Evolutionary conservation across 1,140 invertebrate genomes (phyloP).

Genomic region (Panagrolaimus sp.): DNA sequence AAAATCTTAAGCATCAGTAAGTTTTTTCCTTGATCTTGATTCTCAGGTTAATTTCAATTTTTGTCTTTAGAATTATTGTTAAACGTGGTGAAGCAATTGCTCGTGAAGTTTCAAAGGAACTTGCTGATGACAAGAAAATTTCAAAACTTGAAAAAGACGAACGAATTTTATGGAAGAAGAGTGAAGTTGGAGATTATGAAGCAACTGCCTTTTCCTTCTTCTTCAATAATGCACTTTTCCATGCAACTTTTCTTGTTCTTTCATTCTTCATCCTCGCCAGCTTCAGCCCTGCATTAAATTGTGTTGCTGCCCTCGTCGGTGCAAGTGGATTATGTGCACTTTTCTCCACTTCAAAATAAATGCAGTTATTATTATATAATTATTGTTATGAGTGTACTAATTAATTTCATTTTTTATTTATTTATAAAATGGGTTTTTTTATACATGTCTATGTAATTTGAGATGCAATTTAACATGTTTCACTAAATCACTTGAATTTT

Average conservation of each 20-base stretch:
- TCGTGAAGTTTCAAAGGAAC: slow-evolving; percentile 81
- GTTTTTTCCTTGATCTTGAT: slow-evolving; percentile 20
- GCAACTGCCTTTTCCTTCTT: slow-evolving; percentile 97
- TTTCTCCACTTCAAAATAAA: slow-evolving; percentile 49
- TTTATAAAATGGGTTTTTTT: no score
- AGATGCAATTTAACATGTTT: no score
- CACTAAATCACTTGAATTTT: no score
- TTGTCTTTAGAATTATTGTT: slow-evolving; percentile 70
- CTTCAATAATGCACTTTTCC: slow-evolving; percentile 94
- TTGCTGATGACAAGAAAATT: slow-evolving; percentile 95
- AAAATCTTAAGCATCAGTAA: slow-evolving; percentile 91
- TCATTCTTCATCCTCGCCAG: slow-evolving; percentile 89
- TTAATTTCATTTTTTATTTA: no score
- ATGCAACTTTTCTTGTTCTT: slow-evolving; percentile 83
- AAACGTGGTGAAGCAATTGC: slow-evolving; percentile 92
- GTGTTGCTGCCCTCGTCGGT: slow-evolving; percentile 77
- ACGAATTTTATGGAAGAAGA: slow-evolving; percentile 94
- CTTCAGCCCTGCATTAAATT: slow-evolving; percentile 84
- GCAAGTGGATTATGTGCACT: slow-evolving; percentile 61
- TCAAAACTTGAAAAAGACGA: slow-evolving; percentile 85
- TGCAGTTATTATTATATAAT: no score
- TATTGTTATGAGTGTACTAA: no score
- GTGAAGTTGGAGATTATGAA: slow-evolving; percentile 98
- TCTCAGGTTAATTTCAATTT: slow-evolving; percentile 17
- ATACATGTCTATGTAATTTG: no score